A percentile compares a stretch with the other conserved stretches of the same genome.
These are phyloP conservation scores for Philonicus albiceps DNA, from an alignment of 2,888 invertebrate species.

Conservation along the genomic window DNA sequence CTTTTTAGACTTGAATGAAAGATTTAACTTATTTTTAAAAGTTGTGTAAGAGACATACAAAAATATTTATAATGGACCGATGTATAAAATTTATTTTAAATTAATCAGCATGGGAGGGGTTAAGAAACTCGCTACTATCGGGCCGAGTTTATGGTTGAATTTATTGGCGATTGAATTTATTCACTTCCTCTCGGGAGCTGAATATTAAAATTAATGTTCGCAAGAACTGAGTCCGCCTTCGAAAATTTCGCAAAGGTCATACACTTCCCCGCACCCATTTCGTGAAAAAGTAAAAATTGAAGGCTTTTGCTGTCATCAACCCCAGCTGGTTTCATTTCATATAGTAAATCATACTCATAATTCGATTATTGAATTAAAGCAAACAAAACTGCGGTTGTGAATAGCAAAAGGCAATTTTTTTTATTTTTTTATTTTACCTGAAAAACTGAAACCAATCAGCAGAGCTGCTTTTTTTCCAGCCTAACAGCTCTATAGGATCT, in stretches of 20 bases:
- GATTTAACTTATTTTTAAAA: not conserved
- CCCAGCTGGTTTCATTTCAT: not conserved
- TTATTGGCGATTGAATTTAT: not conserved
- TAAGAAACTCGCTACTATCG: not conserved
- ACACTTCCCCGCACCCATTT: not conserved
- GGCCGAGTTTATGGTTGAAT: not conserved
- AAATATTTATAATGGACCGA: not conserved
- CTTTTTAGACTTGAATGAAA: not conserved
- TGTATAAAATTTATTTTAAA: not conserved
- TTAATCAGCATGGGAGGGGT: not conserved
- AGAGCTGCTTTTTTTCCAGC: not conserved
- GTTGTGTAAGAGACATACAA: not conserved
- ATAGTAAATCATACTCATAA: slow-evolving; percentile 7
- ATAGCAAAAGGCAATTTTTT: not conserved
- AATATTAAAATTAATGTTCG: not conserved
- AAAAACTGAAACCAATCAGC: not conserved
- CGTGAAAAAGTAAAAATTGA: not conserved
- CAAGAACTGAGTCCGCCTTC: not conserved
- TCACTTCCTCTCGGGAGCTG: not conserved
- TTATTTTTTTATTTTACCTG: not conserved
- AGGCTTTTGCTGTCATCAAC: not conserved
- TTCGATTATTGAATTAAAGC: slow-evolving; percentile 5
- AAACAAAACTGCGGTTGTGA: not conserved
- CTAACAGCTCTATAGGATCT: not conserved
- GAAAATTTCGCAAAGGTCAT: not conserved